A percentile compares a stretch with the other conserved stretches of the same genome.
These are phyloP conservation scores for Lepidochitona cinerea DNA, from an alignment of 2,888 invertebrate genomes.

Conservation along the genomic window DNA sequence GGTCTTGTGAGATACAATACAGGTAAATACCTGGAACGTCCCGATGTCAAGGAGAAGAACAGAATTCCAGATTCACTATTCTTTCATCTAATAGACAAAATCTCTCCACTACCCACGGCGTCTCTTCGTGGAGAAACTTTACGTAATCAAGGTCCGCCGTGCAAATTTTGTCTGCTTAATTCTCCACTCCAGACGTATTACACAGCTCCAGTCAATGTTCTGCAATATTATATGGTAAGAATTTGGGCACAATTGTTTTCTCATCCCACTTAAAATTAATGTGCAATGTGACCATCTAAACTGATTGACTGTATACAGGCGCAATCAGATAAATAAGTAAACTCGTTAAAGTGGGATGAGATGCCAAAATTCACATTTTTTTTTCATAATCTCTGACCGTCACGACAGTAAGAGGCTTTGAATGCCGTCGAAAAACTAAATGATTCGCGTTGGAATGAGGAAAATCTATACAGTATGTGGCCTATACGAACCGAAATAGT, in stretches of 20 bases:
- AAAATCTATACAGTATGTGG: no score
- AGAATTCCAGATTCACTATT: background rate
- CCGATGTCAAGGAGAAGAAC: background rate
- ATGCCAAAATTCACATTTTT: no score
- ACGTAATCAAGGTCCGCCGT: background rate
- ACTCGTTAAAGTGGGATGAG: no score
- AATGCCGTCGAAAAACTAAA: no score
- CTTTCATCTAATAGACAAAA: background rate
- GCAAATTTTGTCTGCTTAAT: background rate
- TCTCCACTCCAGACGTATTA: background rate
- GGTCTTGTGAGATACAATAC: background rate
- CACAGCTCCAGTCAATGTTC: background rate
- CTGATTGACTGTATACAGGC: no score
- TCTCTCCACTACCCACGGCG: background rate
- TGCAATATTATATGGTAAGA: conserved; percentile 5
- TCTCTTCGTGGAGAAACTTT: background rate
- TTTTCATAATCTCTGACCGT: no score
- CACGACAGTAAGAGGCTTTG: no score
- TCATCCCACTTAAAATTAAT: no score
- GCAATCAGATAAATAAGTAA: no score
- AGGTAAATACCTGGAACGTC: background rate
- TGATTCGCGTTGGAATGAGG: no score
- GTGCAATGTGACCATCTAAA: no score
- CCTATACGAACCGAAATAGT: no score
- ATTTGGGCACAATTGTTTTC: background rate